Percentiles rank a stretch among this genome's conserved stretches.
These are phyloP conservation scores for Eilema caniola DNA, from an alignment of 2,888 invertebrate species.

Conservation along the genomic window DNA sequence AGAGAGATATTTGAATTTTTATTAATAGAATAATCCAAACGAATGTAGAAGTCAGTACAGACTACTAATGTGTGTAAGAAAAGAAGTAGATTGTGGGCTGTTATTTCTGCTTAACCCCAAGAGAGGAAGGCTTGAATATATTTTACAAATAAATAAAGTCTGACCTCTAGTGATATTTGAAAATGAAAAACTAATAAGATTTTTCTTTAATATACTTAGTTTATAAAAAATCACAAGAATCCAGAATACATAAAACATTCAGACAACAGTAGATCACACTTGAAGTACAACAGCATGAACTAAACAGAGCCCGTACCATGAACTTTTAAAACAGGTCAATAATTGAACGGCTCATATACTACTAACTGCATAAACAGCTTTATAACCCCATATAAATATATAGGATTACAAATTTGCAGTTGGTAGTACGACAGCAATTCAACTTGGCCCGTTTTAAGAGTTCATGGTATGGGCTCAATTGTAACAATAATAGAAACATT, in stretches of 20 bases:
- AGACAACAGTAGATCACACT: constrained; percentile 36
- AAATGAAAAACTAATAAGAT: not conserved
- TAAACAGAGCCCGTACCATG: constrained; percentile 21
- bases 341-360: no score
- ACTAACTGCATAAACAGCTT: no score
- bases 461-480: constrained; percentile 7
- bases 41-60: not conserved
- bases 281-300: constrained; percentile 27
- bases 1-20: not conserved
- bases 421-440: no score
- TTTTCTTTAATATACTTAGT: not conserved
- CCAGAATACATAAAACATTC: constrained; percentile 39
- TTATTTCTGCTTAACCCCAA: not conserved
- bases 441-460: no score
- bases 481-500: constrained; percentile 13
- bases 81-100: not conserved
- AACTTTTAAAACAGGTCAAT: no score
- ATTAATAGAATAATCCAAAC: not conserved
- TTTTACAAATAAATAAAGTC: not conserved
- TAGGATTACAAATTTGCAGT: no score
- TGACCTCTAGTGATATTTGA: not conserved
- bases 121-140: not conserved
- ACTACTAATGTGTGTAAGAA: not conserved
- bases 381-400: no score
- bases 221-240: constrained; percentile 27